Evolutionary conservation across 2,888 invertebrate species (phyloP), one percentile per base, ranked within the genome.

Genomic region (Apamea anceps): DNA sequence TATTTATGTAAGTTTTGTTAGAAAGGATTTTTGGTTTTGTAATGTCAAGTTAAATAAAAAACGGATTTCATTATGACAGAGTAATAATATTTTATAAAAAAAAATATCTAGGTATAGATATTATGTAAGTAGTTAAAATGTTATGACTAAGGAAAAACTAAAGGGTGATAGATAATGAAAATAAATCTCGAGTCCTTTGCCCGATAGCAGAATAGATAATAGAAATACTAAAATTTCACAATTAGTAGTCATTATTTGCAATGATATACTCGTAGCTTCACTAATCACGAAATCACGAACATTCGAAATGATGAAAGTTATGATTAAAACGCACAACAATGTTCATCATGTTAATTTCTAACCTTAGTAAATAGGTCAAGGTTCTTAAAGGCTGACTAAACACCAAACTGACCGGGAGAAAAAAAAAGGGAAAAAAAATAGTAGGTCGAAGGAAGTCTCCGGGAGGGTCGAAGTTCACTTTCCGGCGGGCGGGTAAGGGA

Each of bases 401-500:
- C 57, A 25, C 3, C 25, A 25, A 25, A 25, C 12, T 25, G 8
- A 57, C 3, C 12, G 0, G 12, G 1, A 25, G 8, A 57, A 65
- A 57, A 37, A 70, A 73, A 60, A 32, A 32, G 32, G 1, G 1
- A 32, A 68, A 84, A 87, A 79, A 62, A 32, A 51, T 66, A 21
- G n/a, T 83, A 85, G 73, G 65, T 10, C 12, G 63, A 82, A 91
- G 90, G 94, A 93, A 93, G 94, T 94, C 94, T 95, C 95, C 92
- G 87, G 42, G 89, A 91, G 93, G 94, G 94, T 93, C 93, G 91
- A 86, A 93, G 94, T 93, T 94, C 93, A 93, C 92, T 94, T 94
- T 94, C 93, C 93, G 92, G 89, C 93, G 92, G 94, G 93, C 93
- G 93, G 94, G 95, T 93, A 95, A 96, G 95, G 96, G 96, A 95